These are phyloP conservation scores for Drosophila littoralis DNA, from an alignment of 1,140 invertebrate species.

Conservation along the genomic window DNA sequence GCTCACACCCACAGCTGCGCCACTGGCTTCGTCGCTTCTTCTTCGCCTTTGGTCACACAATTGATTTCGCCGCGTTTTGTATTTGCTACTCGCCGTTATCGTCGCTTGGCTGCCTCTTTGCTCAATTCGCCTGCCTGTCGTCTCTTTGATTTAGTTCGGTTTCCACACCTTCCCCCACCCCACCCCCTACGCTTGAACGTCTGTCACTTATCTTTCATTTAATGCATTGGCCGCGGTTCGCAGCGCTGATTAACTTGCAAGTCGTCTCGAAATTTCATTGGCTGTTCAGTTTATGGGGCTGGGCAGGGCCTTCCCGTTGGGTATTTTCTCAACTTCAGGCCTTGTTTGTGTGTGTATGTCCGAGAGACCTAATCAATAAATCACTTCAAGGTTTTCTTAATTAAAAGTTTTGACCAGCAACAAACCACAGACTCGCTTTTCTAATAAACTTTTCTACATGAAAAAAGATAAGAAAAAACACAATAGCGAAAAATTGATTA, in stretches of 20 bases:
- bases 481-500: conserved; percentile 73
- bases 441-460: conserved; percentile 53
- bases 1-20: too few relatives aligned
- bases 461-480: conserved; percentile 42
- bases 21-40: conserved; percentile 1
- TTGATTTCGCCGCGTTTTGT: conserved; percentile 74
- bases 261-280: conserved; percentile 51
- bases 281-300: conserved; percentile 18
- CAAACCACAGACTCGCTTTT: conserved; percentile 58
- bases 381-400: conserved; percentile 84
- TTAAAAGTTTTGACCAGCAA: conserved; percentile 78
- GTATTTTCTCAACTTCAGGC: conserved; percentile 17
- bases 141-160: conserved; percentile 37
- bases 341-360: not conserved
- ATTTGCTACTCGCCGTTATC: conserved; percentile 57
- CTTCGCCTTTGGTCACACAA: conserved; percentile 41
- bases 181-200: not conserved
- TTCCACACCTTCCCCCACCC: not conserved
- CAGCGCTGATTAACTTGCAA: conserved; percentile 56
- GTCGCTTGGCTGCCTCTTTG: conserved; percentile 50
- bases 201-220: conserved; percentile 61
- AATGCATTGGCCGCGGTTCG: conserved; percentile 46
- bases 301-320: conserved; percentile 1
- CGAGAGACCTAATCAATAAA: conserved; percentile 78
- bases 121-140: not conserved